A percentile compares a stretch with the other conserved stretches of the same genome.
These are phyloP conservation scores for Myotis findleyi DNA, from an alignment of 2,797 vertebrate genomes.

Conservation along the genomic window DNA sequence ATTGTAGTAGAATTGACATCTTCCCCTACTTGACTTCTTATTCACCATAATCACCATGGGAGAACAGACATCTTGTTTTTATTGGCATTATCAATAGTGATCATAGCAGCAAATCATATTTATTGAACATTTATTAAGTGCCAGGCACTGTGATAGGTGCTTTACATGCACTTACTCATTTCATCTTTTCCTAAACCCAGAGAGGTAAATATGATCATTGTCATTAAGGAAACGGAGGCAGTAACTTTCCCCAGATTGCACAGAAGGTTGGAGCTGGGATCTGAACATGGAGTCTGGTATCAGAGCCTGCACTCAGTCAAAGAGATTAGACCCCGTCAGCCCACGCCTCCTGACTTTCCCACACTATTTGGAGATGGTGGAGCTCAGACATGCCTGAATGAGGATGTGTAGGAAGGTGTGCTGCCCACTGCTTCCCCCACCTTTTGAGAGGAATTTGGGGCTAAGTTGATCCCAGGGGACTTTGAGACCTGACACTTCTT, in stretches of 20 bases:
- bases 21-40: not conserved
- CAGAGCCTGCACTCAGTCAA: not conserved
- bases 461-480: not conserved
- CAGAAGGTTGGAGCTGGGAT: not conserved
- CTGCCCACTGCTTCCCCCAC: not conserved
- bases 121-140: not conserved
- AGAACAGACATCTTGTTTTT: not conserved
- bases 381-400: not conserved
- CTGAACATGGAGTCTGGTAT: not conserved
- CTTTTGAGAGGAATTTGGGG: not conserved
- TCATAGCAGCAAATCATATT: not conserved
- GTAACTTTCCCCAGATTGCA: not conserved
- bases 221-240: not conserved
- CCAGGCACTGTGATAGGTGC: not conserved
- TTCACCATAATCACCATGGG: not conserved
- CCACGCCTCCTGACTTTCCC: not conserved
- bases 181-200: not conserved
- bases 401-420: not conserved
- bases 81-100: not conserved
- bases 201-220: not conserved
- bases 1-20: not conserved
- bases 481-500: not conserved
- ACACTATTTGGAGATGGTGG: not conserved
- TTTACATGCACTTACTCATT: not conserved
- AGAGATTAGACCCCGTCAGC: not conserved